Conservation (phyloP, 2,113 vertebrate genomes). For the Hymenochirus boettgeri region DNA sequence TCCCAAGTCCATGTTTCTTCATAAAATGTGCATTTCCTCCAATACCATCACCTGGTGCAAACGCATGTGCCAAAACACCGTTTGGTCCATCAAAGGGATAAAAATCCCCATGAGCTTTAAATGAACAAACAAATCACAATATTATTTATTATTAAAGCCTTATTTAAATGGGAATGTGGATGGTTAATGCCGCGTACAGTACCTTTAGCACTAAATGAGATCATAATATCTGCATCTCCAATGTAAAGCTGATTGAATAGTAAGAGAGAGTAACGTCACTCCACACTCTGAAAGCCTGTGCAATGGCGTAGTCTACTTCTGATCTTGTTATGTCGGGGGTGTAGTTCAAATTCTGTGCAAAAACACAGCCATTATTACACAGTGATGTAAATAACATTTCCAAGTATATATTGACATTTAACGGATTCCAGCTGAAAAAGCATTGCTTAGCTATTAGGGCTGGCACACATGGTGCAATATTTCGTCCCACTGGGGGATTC, state of each 20-base stretch:
- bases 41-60: conserved; percentile 54
- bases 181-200: too few species aligned
- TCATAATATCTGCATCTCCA: conserved; percentile 62
- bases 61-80: conserved; percentile 75
- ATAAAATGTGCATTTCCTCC: conserved; percentile 88
- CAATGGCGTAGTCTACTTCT: conserved; percentile 49
- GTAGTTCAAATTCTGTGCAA: conserved; percentile 61
- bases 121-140: too few species aligned
- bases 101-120: conserved; percentile 72
- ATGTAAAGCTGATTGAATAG: conserved; percentile 53
- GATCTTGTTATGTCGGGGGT: conserved; percentile 43
- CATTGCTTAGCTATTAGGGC: too few species aligned
- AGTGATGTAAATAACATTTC: too few species aligned
- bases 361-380: too few species aligned
- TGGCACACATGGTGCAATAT: too few species aligned
- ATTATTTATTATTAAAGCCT: too few species aligned
- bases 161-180: too few species aligned
- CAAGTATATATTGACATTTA: too few species aligned
- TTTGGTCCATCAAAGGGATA: conserved; percentile 74
- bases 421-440: too few species aligned
- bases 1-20: conserved; percentile 75
- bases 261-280: conserved; percentile 59
- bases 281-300: conserved; percentile 62
- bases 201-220: conserved; percentile 50
- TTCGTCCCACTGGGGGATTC: too few species aligned